A percentile compares a stretch with the other conserved stretches of the same genome.
phyloP scores from a whole-genome alignment of 1,140 invertebrate genomes.

The Phortica variegata region DNA sequence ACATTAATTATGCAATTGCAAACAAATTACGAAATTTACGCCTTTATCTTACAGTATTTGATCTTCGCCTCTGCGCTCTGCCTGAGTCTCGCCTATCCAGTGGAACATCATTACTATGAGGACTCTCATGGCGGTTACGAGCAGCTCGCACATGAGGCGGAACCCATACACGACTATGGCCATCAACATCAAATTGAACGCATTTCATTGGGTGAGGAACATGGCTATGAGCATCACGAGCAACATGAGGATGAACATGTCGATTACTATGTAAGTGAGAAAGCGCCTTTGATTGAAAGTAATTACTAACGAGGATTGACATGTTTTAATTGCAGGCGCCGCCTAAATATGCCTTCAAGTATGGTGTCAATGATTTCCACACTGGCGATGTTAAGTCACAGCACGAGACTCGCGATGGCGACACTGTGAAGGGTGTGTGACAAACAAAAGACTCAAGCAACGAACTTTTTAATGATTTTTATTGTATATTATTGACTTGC shows the following conservation, averaged over 20 bases:
- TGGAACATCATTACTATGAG: conserved; percentile 51
- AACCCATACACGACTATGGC: conserved; percentile 39
- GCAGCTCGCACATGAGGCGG: conserved; percentile 33
- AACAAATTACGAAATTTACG: neutral
- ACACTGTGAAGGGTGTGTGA: conserved; percentile 59
- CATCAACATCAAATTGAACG: conserved; percentile 48
- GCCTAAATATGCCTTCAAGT: conserved; percentile 61
- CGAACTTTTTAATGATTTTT: neutral
- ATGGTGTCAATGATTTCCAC: conserved; percentile 60
- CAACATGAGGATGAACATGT: conserved; percentile 52
- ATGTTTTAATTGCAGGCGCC: conserved; percentile 38
- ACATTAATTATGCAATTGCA: conserved; percentile 32
- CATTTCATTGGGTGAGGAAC: conserved; percentile 46
- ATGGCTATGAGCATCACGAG: conserved; percentile 32
- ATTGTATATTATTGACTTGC: neutral
- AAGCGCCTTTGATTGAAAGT: too few species aligned
- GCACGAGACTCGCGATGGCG: conserved; percentile 60
- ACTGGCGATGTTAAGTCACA: conserved; percentile 62
- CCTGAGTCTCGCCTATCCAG: conserved; percentile 47
- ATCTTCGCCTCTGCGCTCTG: conserved; percentile 52
- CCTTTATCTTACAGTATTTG: conserved; percentile 37
- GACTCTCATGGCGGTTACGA: conserved; percentile 41
- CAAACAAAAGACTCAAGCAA: conserved; percentile 7
- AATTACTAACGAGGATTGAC: neutral
- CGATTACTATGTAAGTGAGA: conserved; percentile 56